Evolutionary conservation across 2,113 vertebrate species (phyloP), one percentile per base, ranked within the genome.

Genomic region (Pelecanoides urinatrix): DNA sequence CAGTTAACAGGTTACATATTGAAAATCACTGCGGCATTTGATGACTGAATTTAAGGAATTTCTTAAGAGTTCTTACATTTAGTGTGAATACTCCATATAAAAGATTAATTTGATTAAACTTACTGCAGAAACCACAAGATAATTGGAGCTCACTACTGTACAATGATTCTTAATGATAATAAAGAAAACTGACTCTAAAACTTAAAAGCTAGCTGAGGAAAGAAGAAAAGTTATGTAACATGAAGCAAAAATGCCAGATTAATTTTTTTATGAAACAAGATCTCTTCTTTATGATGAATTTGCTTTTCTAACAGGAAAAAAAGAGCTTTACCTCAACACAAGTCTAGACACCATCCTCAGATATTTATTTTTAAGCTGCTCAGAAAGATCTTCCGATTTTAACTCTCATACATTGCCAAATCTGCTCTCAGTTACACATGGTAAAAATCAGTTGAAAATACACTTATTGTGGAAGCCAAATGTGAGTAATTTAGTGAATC

Each of bases 281-380:
- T 56, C 32, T 82, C 70, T 56, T 78, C 78, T 86, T 95, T 66
- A 45, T 52, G n/a, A 62, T 72, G 47, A n/a, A 93, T 77, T 94
- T 86, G 79, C 3, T 94, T 86, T 94, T 74, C 38, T 88, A 78
- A 71, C 15, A 91, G 59, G 26, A 40, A 82, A 52, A 88, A 80
- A 74, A 71, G 19, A 78, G 13, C 40, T 92, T 94, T 87, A 87
- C 47, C 61, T 77, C 89, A 91, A 68, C 52, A 71, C 47, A 89
- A 84, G 90, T 89, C 90, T 95, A 94, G 85, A 92, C 87, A 93
- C 11, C 32, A 79, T 95, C 73, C 86, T 88, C 58, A 77, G 36
- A 77, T 89, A 94, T 56, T 97, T 89, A 84, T 89, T 96, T 96
- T 95, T 91, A 91, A 92, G 80, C 73, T 75, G 30, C 68, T 68